A percentile compares a stretch with the other conserved stretches of the same genome.
These are phyloP conservation scores for Microplitis manilae DNA, from an alignment of 2,888 invertebrate species.

Conservation along the genomic window DNA sequence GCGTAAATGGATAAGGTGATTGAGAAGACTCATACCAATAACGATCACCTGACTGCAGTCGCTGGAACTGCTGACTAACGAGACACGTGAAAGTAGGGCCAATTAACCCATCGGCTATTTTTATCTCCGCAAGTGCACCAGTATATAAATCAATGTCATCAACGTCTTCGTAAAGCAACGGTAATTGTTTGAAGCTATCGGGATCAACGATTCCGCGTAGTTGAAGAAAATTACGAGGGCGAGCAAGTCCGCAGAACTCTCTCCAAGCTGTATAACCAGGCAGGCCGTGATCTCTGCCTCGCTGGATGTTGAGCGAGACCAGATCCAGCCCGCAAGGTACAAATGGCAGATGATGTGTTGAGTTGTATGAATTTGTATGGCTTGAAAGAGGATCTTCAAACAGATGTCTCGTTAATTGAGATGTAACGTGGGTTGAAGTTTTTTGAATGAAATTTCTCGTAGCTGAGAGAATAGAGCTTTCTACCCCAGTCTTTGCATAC, in stretches of 20 bases:
- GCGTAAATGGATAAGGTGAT: slow-evolving; percentile 78
- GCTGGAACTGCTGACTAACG: slow-evolving; percentile 87
- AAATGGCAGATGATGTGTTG: not conserved
- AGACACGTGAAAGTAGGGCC: slow-evolving; percentile 91
- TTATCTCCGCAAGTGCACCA: slow-evolving; percentile 87
- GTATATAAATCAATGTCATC: slow-evolving; percentile 92
- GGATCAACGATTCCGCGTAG: slow-evolving; percentile 73
- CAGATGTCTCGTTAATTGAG: slow-evolving; percentile 79
- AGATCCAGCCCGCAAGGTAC: slow-evolving; percentile 77
- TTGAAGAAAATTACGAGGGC: slow-evolving; percentile 78
- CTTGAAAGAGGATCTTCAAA: slow-evolving; percentile 75
- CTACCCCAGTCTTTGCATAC: slow-evolving; percentile 77
- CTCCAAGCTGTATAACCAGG: slow-evolving; percentile 86
- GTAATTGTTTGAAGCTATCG: slow-evolving; percentile 77
- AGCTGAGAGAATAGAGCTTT: slow-evolving; percentile 79
- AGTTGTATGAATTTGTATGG: slow-evolving; percentile 46
- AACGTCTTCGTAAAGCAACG: slow-evolving; percentile 80
- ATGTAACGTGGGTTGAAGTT: slow-evolving; percentile 68
- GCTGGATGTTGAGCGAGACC: slow-evolving; percentile 84
- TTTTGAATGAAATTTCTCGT: slow-evolving; percentile 66
- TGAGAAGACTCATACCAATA: slow-evolving; percentile 89
- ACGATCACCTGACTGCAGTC: slow-evolving; percentile 86
- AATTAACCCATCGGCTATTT: slow-evolving; percentile 80
- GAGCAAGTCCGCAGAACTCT: slow-evolving; percentile 80
- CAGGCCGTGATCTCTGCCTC: slow-evolving; percentile 91